Evolutionary conservation across 2,797 vertebrate genomes (phyloP).

Genomic region (Triplophysa yarkandensis): DNA sequence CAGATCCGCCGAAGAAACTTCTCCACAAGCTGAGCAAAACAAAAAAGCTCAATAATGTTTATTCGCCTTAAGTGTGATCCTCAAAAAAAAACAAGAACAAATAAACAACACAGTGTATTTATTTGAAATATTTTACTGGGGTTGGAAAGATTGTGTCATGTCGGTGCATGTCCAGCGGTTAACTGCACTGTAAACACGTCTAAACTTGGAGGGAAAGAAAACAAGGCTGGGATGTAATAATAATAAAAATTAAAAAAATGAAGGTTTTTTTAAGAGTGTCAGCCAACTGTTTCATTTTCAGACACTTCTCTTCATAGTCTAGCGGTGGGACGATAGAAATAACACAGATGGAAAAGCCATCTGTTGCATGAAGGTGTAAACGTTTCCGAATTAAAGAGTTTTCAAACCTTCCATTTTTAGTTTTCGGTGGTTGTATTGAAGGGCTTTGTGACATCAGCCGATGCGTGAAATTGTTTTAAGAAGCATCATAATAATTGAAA

Average conservation of each 20-base stretch:
- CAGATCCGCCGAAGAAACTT: slow-evolving; percentile 61
- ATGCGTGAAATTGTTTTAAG: too few species aligned
- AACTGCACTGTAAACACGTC: slow-evolving; percentile 20
- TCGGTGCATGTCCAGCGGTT: slow-evolving; percentile 6
- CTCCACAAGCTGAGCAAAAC: slow-evolving; percentile 45
- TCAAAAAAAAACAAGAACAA: slow-evolving; percentile 44
- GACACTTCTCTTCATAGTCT: not conserved
- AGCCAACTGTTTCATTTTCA: not conserved
- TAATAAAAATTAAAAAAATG: slow-evolving; percentile 54
- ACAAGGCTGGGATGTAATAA: slow-evolving; percentile 52
- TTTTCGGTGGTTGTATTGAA: too few species aligned
- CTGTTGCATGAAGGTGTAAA: not conserved
- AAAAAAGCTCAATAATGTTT: slow-evolving; percentile 45
- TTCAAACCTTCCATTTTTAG: not conserved
- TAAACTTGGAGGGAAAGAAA: slow-evolving; percentile 9
- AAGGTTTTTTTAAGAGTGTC: slow-evolving; percentile 45
- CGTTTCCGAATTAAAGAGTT: not conserved
- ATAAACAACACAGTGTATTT: slow-evolving; percentile 42
- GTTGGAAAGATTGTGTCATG: slow-evolving; percentile 21
- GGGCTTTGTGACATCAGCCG: too few species aligned
- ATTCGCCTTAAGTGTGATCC: slow-evolving; percentile 26
- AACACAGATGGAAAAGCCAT: slow-evolving; percentile 35
- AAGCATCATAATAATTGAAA: too few species aligned
- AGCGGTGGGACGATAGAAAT: not conserved
- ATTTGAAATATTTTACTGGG: slow-evolving; percentile 21